Percentiles rank a stretch among this genome's conserved stretches.
phyloP scores from a whole-genome alignment of 2,888 invertebrate genomes.

The Steinernema carpocapsae region DNA sequence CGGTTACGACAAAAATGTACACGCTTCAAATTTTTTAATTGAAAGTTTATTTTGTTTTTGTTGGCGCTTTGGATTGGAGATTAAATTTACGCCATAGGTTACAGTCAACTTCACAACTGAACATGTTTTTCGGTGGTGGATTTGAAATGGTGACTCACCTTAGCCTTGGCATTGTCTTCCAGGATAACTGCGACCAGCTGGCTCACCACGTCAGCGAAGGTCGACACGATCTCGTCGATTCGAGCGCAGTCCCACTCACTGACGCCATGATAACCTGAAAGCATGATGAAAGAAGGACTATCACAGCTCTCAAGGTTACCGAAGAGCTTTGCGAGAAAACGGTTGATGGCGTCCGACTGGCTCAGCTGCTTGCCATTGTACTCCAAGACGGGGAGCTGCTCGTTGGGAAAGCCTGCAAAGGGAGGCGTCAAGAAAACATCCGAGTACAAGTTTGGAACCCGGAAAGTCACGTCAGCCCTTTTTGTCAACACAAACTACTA shows the following conservation, averaged over 20 bases:
- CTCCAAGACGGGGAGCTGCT: constrained; percentile 50
- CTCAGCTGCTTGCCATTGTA: constrained; percentile 49
- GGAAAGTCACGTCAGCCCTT: background rate
- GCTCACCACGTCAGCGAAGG: constrained; percentile 12
- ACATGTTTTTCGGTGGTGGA: too few relatives aligned
- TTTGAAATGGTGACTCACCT: background rate
- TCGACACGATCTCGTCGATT: constrained; percentile 17
- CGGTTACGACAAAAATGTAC: too few relatives aligned
- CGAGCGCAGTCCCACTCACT: constrained; percentile 31
- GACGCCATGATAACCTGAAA: constrained; percentile 6
- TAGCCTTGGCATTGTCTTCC: constrained; percentile 1
- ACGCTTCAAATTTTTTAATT: too few relatives aligned
- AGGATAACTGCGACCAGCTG: background rate
- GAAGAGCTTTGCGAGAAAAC: constrained; percentile 48
- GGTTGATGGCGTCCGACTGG: constrained; percentile 49
- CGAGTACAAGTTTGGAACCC: background rate
- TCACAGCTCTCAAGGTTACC: too few relatives aligned
- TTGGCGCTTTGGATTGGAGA: too few relatives aligned
- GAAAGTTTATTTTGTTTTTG: too few relatives aligned
- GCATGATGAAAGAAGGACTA: background rate
- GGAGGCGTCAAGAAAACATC: background rate
- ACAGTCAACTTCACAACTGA: too few relatives aligned
- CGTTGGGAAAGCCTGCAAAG: constrained; percentile 33
- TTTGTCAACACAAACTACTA: background rate
- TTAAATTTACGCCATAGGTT: too few relatives aligned